Conservation (phyloP, 2,797 vertebrate species). For the Falco columbarius region DNA sequence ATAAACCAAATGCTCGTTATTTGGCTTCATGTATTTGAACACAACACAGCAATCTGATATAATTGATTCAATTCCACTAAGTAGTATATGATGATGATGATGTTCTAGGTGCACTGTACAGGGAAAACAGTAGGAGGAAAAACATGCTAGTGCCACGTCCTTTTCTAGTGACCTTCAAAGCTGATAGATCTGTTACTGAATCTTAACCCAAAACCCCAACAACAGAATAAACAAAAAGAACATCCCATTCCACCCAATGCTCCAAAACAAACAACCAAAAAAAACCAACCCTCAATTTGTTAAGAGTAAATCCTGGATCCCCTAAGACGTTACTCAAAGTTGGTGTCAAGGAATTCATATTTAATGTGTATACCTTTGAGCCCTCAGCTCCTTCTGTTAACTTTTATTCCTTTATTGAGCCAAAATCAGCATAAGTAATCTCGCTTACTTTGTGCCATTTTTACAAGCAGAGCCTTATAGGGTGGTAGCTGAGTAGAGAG, state of each 20-base stretch:
- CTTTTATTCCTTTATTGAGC: neutral
- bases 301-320: neutral
- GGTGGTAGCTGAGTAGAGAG: neutral
- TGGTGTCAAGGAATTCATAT: neutral
- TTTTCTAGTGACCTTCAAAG: slow-evolving; percentile 20
- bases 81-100: neutral
- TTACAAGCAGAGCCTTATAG: neutral
- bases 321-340: neutral
- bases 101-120: slow-evolving; percentile 17
- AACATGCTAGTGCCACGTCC: neutral
- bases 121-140: neutral
- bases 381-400: neutral
- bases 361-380: neutral
- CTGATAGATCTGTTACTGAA: neutral
- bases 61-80: slow-evolving; percentile 31
- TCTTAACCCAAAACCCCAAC: neutral
- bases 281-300: accelerated
- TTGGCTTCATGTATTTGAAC: slow-evolving; percentile 56
- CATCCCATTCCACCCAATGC: neutral
- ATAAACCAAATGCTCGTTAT: slow-evolving; percentile 63
- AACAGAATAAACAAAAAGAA: neutral
- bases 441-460: neutral
- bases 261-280: neutral
- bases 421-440: neutral
- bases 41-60: neutral